Evolutionary conservation across 2,797 vertebrate genomes (phyloP).

Genomic region (Peromyscus eremicus): DNA sequence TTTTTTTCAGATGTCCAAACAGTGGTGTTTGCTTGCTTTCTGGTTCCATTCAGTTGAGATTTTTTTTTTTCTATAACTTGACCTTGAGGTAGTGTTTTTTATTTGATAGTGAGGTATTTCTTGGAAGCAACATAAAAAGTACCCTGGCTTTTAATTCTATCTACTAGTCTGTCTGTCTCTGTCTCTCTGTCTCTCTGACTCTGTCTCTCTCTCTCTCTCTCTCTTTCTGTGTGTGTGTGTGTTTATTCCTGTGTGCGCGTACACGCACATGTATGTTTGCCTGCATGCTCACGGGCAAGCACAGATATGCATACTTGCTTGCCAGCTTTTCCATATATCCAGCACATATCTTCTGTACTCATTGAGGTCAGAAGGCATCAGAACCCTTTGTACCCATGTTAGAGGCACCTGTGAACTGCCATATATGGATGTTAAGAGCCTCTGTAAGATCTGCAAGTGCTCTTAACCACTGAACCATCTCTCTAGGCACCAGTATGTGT

Average conservation of each 20-base stretch:
- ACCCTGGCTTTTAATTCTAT: no score
- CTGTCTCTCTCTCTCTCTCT: no score
- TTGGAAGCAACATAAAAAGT: no score
- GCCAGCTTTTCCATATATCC: neutral
- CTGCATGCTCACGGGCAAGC: accelerated
- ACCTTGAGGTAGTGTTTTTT: no score
- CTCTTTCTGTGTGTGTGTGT: no score
- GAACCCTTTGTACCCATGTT: neutral
- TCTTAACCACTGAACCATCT: neutral
- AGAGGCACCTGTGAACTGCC: neutral
- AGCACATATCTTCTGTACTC: neutral
- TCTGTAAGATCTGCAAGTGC: neutral
- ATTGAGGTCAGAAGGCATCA: neutral
- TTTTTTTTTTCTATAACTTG: no score
- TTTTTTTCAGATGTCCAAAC: no score
- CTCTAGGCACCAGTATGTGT: neutral
- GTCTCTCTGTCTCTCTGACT: no score
- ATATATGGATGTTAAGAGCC: neutral
- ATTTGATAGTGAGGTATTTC: no score
- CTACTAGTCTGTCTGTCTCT: no score
- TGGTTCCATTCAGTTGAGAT: no score
- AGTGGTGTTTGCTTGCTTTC: no score
- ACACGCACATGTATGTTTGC: neutral
- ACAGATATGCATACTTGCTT: neutral
- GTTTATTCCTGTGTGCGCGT: neutral